Evolutionary conservation across 2,888 invertebrate genomes (phyloP).

Genomic region (Drosophila neonasuta): DNA sequence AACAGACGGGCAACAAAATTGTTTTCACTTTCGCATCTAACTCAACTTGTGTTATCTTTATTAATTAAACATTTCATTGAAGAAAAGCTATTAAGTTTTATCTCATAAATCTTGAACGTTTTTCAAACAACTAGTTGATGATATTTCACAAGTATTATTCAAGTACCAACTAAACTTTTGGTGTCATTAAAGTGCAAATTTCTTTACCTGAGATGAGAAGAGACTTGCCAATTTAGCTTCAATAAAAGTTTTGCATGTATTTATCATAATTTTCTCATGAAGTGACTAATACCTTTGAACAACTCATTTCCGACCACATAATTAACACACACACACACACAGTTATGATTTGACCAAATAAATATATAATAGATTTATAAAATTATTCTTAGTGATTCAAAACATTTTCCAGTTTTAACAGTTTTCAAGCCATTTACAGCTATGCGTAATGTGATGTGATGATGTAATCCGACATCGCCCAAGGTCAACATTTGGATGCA

Average conservation of each 20-base stretch:
- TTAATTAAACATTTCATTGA: background rate
- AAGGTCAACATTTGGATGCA: conserved; percentile 7
- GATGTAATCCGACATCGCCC: conserved; percentile 2
- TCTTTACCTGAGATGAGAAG: background rate
- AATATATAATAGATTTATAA: background rate
- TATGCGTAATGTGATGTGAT: background rate
- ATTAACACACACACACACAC: background rate
- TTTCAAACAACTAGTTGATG: too few species aligned
- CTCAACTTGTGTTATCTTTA: background rate
- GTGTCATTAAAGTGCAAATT: background rate
- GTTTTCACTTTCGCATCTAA: conserved; percentile 4
- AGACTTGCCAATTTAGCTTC: background rate
- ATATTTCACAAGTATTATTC: too few species aligned
- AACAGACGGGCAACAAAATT: conserved; percentile 4
- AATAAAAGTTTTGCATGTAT: background rate
- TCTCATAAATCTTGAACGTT: too few species aligned
- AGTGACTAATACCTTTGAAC: conserved; percentile 4
- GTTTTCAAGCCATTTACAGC: background rate
- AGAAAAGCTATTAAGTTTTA: conserved; percentile 2
- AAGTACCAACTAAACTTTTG: too few species aligned
- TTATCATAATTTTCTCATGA: conserved; percentile 3
- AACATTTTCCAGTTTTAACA: background rate
- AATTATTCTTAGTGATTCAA: background rate
- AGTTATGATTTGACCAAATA: background rate
- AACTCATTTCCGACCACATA: conserved; percentile 14